Base-by-base conservation (phyloP, 2,797 vertebrate species). In the Coluber constrictor region DNA sequence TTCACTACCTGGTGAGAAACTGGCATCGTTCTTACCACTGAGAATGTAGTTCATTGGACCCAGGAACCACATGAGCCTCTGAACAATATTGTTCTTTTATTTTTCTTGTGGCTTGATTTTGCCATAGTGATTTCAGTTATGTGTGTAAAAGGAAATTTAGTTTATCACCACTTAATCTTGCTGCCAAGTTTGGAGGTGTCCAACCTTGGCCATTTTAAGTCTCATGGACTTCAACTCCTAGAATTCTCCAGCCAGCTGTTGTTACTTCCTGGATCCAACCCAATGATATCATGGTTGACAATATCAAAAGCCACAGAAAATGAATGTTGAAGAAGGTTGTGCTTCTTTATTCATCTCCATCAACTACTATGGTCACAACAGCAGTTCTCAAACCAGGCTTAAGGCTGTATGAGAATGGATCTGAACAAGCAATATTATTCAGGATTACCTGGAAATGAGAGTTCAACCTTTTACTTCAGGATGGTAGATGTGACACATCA, bases 141-240 rank as follows among this genome's bases (percentile, higher is more conserved):
- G 51, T 93, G 47, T 95, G 60, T 94, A 93, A 88, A 94, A 94
- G 94, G 93, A 96, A 91, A 79, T 59, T 25, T 83, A 63, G 1
- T 92, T 94, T 95, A 91, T 79, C 93, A 27, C 3, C 43, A 5
- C 32, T 23, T 47, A 63, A 0, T 79, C 54, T 1, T 18, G 11
- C 4, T 91, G 4, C 87, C 15, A 94, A 90, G 95, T 88, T 8
- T 27, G 87, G 5, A 61, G 86, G 93, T 93, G 5, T 70, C n/a
- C 66, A 18, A 32, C 13, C 2, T 32, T 32, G n/a, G 66, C n/a
- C 32, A 70, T 15, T 70, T 70, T 70, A 70, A 18, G n/a, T 6
- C n/a, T 70, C 4, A 0, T 70, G 66, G n/a, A 70, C n/a, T 70
- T 70, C 63, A 70, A 70, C 5, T 32, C 1, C 66, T n/a, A 32